These are phyloP conservation scores for Parascotia fuliginaria DNA, from an alignment of 2,888 invertebrate species.

Conservation along the genomic window DNA sequence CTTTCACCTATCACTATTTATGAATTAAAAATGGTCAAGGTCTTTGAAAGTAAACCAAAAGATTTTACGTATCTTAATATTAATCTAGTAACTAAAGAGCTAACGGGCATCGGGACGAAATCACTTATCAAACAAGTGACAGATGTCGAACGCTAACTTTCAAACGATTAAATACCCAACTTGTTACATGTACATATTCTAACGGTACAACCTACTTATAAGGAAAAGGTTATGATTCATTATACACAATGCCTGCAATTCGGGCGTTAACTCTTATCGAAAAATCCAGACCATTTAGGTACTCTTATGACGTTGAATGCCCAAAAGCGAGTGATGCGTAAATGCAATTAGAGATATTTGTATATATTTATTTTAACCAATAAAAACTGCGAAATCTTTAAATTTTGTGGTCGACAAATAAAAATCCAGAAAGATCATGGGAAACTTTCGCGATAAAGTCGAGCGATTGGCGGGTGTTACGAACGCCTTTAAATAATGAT, in stretches of 20 bases:
- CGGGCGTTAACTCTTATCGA: constrained; percentile 35
- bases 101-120: constrained; percentile 25
- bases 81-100: constrained; percentile 23
- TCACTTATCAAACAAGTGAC: constrained; percentile 33
- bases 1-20: constrained; percentile 32
- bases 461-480: no score
- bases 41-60: constrained; percentile 36
- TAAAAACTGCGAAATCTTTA: background rate
- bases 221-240: constrained; percentile 47
- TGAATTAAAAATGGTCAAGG: constrained; percentile 31
- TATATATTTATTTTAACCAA: background rate
- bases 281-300: constrained; percentile 32
- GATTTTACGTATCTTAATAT: constrained; percentile 4
- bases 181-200: constrained; percentile 33
- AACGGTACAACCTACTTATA: constrained; percentile 58
- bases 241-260: constrained; percentile 30
- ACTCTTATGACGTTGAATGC: background rate
- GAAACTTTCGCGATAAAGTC: no score
- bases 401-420: background rate
- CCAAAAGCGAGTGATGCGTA: background rate
- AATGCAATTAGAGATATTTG: background rate
- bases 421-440: background rate
- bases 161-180: constrained; percentile 37
- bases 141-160: constrained; percentile 46
- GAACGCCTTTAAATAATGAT: no score